Percentiles rank a stretch among this genome's conserved stretches.
Conservation (phyloP, 2,797 vertebrate species). For the Hydrolagus colliei region DNA sequence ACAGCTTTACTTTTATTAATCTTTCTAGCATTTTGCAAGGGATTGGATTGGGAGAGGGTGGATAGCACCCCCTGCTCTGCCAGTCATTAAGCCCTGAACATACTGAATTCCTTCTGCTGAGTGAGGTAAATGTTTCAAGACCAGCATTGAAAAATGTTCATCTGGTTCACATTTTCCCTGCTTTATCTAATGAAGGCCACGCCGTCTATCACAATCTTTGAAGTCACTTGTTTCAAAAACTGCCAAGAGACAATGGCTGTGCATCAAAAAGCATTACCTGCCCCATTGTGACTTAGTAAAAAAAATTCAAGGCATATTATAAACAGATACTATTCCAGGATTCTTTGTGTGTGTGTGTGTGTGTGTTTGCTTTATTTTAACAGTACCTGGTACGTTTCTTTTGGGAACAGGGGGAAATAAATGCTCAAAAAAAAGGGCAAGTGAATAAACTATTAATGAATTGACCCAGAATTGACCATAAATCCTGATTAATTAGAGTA, state of each 20-base stretch:
- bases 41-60: neutral
- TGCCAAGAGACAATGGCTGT: conserved; percentile 55
- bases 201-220: conserved; percentile 62
- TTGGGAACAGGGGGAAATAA: neutral
- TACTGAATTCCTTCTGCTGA: conserved; percentile 22
- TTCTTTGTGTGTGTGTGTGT: neutral
- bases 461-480: conserved; percentile 29
- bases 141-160: conserved; percentile 49
- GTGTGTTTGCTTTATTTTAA: neutral
- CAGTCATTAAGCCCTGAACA: conserved; percentile 26
- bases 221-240: conserved; percentile 61
- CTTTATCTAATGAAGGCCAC: conserved; percentile 64
- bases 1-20: conserved; percentile 2
- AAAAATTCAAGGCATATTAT: conserved; percentile 16
- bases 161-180: conserved; percentile 65
- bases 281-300: conserved; percentile 46
- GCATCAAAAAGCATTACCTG: conserved; percentile 64
- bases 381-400: conserved; percentile 6
- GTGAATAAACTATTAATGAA: conserved; percentile 26
- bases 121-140: conserved; percentile 27
- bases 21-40: neutral
- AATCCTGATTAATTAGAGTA: conserved; percentile 30
- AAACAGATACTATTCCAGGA: neutral
- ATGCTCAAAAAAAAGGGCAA: conserved; percentile 20
- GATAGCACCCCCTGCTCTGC: conserved; percentile 15